Evolutionary conservation across 1,140 invertebrate species (phyloP), one percentile per base, ranked within the genome.

Genomic region (Pollicipes pollicipes): DNA sequence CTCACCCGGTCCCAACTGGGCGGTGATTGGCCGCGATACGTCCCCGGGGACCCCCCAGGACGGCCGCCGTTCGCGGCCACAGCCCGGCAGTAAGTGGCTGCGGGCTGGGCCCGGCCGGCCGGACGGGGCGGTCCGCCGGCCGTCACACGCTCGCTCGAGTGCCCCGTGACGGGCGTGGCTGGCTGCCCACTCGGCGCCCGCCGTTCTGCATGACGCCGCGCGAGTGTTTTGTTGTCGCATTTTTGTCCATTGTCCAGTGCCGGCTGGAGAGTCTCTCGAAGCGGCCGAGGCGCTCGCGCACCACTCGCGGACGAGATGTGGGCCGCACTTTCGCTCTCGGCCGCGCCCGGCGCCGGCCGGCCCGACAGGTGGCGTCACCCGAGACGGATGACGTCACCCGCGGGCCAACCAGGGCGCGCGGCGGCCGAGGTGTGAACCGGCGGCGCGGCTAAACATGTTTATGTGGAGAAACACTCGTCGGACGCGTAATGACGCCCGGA

Each of bases 391-490:
- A 58, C 45, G 45, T 58, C 45, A 58, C 45, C 21, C 13, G 45
- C 3, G 13, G 45, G 45, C 45, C 45, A 24, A 58, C 17, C 45
- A 35, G 45, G 45, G 6, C 45, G 45, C 13, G 45, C 2, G 10
- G 13, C 13, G 6, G 8, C 13, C 2, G 45, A 58, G 45, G 35
- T 58, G 69, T 32, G 31, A 64, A 69, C 21, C 73, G 73, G 17
- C 74, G 73, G 30, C 75, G 75, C 75, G 74, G 27, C 74, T 72
- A 66, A 72, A 74, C 67, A 69, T 75, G 68, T 73, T 76, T 64
- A 72, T 75, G 45, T 73, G 74, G 30, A 74, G 75, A 37, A 58
- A 58, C 45, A 58, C 45, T 58, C 45, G 45, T 10, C 45, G 13
- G 21, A 2, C 17, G 45, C 13, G 45, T 58, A 58, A 58, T 58